Percentiles rank a stretch among this genome's conserved stretches.
phyloP scores from a whole-genome alignment of 1,140 invertebrate species.

The Dysdera silvatica region DNA sequence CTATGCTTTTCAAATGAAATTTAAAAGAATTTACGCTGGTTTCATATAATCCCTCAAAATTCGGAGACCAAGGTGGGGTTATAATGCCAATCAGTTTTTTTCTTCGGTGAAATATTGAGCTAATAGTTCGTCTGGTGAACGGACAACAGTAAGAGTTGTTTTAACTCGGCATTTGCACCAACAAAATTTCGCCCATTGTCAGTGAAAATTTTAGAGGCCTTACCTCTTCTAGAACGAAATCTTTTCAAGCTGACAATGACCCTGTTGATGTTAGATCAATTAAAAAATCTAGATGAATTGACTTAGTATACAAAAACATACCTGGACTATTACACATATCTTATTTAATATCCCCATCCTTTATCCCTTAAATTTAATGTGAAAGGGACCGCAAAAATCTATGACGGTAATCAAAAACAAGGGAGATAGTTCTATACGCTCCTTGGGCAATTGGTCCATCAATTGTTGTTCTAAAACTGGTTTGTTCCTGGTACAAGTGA shows the following conservation, averaged over 20 bases:
- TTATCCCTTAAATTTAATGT: constrained; percentile 1
- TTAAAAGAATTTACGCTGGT: constrained; percentile 32
- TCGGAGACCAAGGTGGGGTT: constrained; percentile 42
- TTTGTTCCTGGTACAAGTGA: constrained; percentile 1
- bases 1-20: constrained; percentile 26
- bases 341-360: neutral
- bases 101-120: neutral
- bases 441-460: neutral
- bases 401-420: neutral
- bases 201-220: neutral
- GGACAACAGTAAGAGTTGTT: neutral
- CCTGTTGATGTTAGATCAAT: neutral
- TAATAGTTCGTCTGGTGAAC: neutral
- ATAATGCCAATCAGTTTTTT: constrained; percentile 36
- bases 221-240: neutral
- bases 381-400: constrained; percentile 5
- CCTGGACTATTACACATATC: neutral
- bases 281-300: neutral
- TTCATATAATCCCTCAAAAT: constrained; percentile 38
- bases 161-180: neutral
- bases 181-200: neutral
- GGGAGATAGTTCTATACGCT: neutral
- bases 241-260: neutral
- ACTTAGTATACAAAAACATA: neutral
- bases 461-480: neutral